A percentile compares a stretch with the other conserved stretches of the same genome.
phyloP scores from a whole-genome alignment of 2,113 vertebrate species.

The Colius striatus region DNA sequence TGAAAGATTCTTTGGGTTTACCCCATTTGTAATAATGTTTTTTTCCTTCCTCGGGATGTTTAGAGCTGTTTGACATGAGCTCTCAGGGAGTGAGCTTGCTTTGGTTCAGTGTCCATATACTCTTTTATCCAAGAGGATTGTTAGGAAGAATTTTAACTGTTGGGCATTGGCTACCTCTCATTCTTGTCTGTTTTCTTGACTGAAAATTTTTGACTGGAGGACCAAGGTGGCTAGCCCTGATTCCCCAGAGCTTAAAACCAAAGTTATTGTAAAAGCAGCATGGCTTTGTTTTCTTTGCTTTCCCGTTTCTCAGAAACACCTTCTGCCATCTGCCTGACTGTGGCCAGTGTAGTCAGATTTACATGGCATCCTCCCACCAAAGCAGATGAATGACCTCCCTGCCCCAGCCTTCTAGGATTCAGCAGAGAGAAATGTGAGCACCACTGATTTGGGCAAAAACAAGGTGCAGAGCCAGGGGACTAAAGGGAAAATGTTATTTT shows the following conservation, averaged over 20 bases:
- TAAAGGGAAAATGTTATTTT: background rate
- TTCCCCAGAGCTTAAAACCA: background rate
- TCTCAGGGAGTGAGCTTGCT: background rate
- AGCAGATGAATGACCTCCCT: background rate
- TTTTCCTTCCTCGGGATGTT: background rate
- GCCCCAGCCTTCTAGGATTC: background rate
- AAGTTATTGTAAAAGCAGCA: background rate
- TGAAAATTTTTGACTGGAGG: background rate
- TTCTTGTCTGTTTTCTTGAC: background rate
- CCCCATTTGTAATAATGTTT: background rate
- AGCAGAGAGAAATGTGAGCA: background rate
- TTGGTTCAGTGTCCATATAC: background rate
- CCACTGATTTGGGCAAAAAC: background rate
- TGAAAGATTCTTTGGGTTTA: background rate
- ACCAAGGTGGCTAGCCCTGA: background rate
- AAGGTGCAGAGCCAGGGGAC: background rate
- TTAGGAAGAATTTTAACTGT: background rate
- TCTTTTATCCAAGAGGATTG: accelerated
- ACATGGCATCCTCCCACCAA: accelerated
- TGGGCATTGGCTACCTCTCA: background rate
- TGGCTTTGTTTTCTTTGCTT: background rate
- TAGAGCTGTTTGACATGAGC: background rate
- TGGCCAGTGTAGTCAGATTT: background rate
- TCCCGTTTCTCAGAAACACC: background rate
- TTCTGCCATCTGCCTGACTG: background rate